Evolutionary conservation across 1,140 invertebrate species (phyloP).

Genomic region (Trachymyrmex cornetzi): DNA sequence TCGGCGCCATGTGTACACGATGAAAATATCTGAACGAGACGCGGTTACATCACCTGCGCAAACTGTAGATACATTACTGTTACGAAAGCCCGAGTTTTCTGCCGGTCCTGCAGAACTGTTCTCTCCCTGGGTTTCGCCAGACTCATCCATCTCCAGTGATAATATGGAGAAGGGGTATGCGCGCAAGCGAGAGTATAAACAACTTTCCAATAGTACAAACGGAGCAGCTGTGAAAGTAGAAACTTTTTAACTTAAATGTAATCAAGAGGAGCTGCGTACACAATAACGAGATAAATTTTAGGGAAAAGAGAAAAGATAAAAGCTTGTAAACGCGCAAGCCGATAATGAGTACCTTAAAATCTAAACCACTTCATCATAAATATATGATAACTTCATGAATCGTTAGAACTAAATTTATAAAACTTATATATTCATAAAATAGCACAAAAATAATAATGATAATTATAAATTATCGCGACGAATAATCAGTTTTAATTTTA

Average conservation of each 20-base stretch:
- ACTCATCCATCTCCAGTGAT: conserved; percentile 50
- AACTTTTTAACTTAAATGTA: conserved; percentile 69
- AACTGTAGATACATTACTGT: conserved; percentile 67
- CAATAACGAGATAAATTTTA: conserved; percentile 6
- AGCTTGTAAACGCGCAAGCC: background rate
- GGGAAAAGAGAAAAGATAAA: background rate
- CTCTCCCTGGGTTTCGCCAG: conserved; percentile 26
- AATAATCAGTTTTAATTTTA: background rate
- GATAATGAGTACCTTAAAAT: background rate
- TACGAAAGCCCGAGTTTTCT: conserved; percentile 64
- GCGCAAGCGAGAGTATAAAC: conserved; percentile 72
- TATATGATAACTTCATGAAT: background rate
- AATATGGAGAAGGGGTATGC: conserved; percentile 45
- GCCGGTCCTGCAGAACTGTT: background rate
- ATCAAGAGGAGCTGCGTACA: conserved; percentile 40
- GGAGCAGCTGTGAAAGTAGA: conserved; percentile 76
- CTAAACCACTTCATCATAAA: background rate
- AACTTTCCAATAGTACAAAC: conserved; percentile 70
- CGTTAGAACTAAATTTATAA: background rate
- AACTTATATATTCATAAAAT: background rate
- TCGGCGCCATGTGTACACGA: conserved; percentile 10
- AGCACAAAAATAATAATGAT: background rate
- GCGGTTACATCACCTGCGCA: conserved; percentile 70
- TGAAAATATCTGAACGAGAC: conserved; percentile 44
- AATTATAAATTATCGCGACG: background rate